phyloP scores from a whole-genome alignment of 2,113 vertebrate species.

The Albula goreensis region DNA sequence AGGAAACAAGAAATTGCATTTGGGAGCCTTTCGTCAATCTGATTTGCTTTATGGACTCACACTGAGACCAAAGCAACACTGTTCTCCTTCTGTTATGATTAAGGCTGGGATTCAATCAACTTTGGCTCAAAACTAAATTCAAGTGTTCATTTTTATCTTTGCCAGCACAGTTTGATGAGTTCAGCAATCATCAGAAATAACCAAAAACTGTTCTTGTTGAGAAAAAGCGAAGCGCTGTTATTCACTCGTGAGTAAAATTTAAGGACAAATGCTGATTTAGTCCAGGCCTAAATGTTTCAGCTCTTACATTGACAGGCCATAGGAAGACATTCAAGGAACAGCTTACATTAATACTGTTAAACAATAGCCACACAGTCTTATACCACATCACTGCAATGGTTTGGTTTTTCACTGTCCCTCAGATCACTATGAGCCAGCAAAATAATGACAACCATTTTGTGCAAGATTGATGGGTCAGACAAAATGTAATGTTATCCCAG shows the following conservation, averaged over 20 bases:
- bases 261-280: no score
- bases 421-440: background rate
- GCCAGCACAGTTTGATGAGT: no score
- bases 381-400: background rate
- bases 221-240: no score
- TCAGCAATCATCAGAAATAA: no score
- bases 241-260: no score
- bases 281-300: slow-evolving; percentile 11
- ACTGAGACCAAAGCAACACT: background rate
- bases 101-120: background rate
- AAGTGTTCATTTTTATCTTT: no score
- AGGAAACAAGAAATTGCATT: no score
- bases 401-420: background rate
- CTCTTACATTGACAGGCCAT: background rate
- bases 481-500: background rate
- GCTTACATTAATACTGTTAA: background rate
- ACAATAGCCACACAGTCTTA: background rate
- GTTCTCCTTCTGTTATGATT: slow-evolving; percentile 15
- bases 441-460: background rate
- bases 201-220: no score
- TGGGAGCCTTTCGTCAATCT: no score
- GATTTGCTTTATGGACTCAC: background rate
- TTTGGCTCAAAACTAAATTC: no score
- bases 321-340: background rate
- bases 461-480: no score